Percentiles rank a stretch among this genome's conserved stretches.
phyloP scores from a whole-genome alignment of 2,888 invertebrate species.

The Pardosa pseudoannulata region DNA sequence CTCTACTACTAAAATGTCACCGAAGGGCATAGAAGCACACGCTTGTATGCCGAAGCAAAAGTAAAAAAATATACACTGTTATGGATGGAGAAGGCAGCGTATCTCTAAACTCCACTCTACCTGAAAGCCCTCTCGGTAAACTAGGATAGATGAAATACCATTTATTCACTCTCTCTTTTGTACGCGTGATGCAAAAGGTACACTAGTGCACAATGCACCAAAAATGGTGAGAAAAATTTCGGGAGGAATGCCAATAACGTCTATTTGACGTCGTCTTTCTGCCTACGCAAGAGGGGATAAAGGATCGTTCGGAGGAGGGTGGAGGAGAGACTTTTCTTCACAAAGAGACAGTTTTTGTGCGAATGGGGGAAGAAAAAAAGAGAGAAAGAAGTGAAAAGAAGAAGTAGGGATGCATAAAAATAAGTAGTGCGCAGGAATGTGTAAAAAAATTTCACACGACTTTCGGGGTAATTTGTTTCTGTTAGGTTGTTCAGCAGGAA shows the following conservation, averaged over 20 bases:
- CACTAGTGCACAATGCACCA: not conserved
- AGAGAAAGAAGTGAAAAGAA: no score
- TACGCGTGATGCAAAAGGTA: not conserved
- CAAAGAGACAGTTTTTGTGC: slow-evolving; percentile 2
- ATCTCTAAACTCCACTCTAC: no score
- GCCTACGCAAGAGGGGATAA: not conserved
- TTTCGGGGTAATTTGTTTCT: not conserved
- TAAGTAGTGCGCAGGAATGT: not conserved
- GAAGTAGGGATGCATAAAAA: not conserved
- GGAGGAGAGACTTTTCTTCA: not conserved
- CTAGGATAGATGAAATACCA: not conserved
- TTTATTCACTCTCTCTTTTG: not conserved
- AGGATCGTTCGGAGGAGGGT: not conserved
- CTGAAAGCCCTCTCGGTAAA: no score
- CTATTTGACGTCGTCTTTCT: not conserved
- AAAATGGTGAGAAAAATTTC: not conserved
- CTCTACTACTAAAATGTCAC: no score
- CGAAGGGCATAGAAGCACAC: no score
- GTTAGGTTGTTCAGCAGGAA: no score
- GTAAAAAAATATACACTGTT: no score
- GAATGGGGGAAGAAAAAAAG: no score
- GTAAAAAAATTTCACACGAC: not conserved
- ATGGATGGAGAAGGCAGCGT: no score
- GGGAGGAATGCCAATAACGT: not conserved
- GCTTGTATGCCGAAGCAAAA: no score